Conservation (phyloP, 2,113 vertebrate genomes). For the Seriola quinqueradiata region DNA sequence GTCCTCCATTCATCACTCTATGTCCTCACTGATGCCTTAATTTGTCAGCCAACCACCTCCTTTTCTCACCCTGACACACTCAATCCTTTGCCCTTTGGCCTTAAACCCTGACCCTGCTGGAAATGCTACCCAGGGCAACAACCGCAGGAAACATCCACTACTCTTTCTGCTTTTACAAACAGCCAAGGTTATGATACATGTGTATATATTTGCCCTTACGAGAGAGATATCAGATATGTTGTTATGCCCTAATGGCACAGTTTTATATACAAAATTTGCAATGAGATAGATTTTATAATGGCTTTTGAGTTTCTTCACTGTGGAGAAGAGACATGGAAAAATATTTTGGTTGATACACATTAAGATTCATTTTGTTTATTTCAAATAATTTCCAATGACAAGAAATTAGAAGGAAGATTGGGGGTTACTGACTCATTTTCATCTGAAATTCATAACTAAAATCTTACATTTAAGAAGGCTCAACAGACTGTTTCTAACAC, state of each 20-base stretch:
- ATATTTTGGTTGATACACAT: not conserved
- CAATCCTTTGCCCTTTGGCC: constrained; percentile 46
- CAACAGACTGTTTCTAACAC: not conserved
- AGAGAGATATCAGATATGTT: not conserved
- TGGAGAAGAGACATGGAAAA: not conserved
- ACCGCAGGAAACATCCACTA: not conserved
- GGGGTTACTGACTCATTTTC: not conserved
- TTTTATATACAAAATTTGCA: not conserved
- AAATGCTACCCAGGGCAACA: not conserved
- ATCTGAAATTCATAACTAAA: not conserved
- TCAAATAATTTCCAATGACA: not conserved
- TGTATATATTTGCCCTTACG: not conserved
- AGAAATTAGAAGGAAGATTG: not conserved
- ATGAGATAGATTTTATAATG: not conserved
- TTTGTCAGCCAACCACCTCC: constrained; percentile 45
- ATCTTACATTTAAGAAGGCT: not conserved
- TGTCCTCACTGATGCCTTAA: constrained; percentile 42
- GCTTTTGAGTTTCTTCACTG: not conserved
- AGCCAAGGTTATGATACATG: not conserved
- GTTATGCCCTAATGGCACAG: not conserved
- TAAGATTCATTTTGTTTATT: not conserved
- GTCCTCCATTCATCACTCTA: constrained; percentile 50
- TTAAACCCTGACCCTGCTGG: constrained; percentile 28
- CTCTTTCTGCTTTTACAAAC: not conserved
- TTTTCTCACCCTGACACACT: constrained; percentile 23